phyloP scores from a whole-genome alignment of 2,888 invertebrate species.

The Sarcophaga caerulescens region DNA sequence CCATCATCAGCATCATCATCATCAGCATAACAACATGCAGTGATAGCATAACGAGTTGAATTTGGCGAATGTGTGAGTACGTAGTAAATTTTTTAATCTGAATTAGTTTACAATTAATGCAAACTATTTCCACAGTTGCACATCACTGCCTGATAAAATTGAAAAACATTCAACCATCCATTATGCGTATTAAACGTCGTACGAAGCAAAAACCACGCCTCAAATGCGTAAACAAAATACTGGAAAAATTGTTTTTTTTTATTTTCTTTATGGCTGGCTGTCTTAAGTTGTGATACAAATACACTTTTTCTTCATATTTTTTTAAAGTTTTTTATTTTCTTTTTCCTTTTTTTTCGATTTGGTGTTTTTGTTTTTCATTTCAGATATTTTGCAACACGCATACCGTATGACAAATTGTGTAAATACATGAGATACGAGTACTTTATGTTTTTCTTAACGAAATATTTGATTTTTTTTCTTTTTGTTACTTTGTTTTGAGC shows the following conservation, averaged over 20 bases:
- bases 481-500: background rate
- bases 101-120: background rate
- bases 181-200: constrained; percentile 63
- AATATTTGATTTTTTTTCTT: constrained; percentile 13
- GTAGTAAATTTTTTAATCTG: no score
- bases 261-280: constrained; percentile 25
- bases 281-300: constrained; percentile 33
- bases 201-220: constrained; percentile 62
- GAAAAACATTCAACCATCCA: constrained; percentile 47
- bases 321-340: background rate
- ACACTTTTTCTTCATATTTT: constrained; percentile 2
- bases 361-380: constrained; percentile 6
- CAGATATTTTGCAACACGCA: constrained; percentile 67
- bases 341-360: constrained; percentile 1
- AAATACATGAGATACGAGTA: constrained; percentile 77
- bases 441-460: constrained; percentile 43
- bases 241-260: constrained; percentile 26
- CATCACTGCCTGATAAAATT: constrained; percentile 31
- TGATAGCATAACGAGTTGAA: no score
- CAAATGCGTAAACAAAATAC: constrained; percentile 58
- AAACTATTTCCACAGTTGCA: background rate
- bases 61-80: no score
- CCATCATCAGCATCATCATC: background rate
- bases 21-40: no score
- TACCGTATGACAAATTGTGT: constrained; percentile 76